These are phyloP conservation scores for Gyps fulvus DNA, from an alignment of 2,113 vertebrate species.

Conservation along the genomic window DNA sequence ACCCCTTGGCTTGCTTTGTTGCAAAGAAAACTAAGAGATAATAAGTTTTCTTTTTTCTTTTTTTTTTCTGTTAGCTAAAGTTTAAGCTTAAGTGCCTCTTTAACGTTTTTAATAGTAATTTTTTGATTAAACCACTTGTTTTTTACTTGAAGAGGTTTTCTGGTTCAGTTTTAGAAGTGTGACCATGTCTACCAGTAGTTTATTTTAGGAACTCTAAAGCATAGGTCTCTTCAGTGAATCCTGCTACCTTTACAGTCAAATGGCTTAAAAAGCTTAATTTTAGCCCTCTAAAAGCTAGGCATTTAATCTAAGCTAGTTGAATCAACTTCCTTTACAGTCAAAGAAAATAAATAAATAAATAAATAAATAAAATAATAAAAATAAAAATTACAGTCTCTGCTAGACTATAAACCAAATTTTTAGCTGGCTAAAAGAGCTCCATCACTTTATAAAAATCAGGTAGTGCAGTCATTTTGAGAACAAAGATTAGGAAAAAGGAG, in stretches of 20 bases:
- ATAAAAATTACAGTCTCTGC: background rate
- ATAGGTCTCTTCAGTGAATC: background rate
- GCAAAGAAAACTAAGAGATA: background rate
- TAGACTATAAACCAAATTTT: background rate
- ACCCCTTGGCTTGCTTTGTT: background rate
- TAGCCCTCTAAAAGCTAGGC: background rate
- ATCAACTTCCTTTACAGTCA: background rate
- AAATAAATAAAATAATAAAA: no score
- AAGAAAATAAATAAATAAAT: background rate
- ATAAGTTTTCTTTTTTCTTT: background rate
- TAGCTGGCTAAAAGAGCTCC: background rate
- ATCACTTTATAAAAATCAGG: background rate
- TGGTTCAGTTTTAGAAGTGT: background rate
- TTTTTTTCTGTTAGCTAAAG: background rate
- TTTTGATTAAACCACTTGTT: background rate
- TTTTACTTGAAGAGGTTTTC: background rate
- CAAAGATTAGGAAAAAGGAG: background rate
- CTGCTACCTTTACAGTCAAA: background rate
- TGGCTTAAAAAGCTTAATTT: background rate
- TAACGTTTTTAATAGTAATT: background rate
- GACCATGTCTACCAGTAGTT: background rate
- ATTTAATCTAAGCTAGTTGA: background rate
- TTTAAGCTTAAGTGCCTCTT: background rate
- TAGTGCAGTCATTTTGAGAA: background rate
- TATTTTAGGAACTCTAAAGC: background rate